Evolutionary conservation across 2,888 invertebrate genomes (phyloP), one percentile per base, ranked within the genome.

Genomic region (Drosophila mimica): DNA sequence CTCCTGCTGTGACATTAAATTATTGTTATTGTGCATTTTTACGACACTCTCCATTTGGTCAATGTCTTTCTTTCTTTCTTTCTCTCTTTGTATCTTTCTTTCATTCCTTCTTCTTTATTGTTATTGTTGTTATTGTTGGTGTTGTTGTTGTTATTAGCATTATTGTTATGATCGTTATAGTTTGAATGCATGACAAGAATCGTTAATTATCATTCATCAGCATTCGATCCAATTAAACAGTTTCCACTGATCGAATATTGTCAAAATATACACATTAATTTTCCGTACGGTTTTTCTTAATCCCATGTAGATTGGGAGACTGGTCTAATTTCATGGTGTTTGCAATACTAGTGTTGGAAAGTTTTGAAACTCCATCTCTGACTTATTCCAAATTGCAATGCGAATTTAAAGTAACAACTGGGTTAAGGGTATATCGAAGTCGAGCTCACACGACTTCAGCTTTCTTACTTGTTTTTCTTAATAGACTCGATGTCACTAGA

Each of bases 1-100:
- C 87, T 90, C 93, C 93, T 89, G 93, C 93, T 91, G 93, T 83
- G 93, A 89, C 91, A 92, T 89, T 93, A 92, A 92, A 92, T 91
- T 92, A 92, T 92, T 92, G 89, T 91, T 92, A 90, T 90, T 91
- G 87, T 92, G 83, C 83, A 91, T 84, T 90, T 89, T 90, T 87
- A 89, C 90, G 92, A 90, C 91, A 86, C 81, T 91, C 89, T 90
- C 83, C 84, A 79, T 68, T 78, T 70, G 68, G 58, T 54, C 65
- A 53, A 54, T 36, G 68, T 57, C 70, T 59, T 54, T 63, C 70
- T 66, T 68, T 65, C 43, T 7, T 30, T 60, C 59, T 13, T 17
- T 20, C 17, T 4, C 33, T 59, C 13, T 13, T 17, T 20, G 11
- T 4, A 25, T 59, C 13, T 9, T 34, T 51, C 34, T 4, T 59